Evolutionary conservation across 23 tunicate genomes (phyloP).

Genomic region (Aplidium turbinatum): DNA sequence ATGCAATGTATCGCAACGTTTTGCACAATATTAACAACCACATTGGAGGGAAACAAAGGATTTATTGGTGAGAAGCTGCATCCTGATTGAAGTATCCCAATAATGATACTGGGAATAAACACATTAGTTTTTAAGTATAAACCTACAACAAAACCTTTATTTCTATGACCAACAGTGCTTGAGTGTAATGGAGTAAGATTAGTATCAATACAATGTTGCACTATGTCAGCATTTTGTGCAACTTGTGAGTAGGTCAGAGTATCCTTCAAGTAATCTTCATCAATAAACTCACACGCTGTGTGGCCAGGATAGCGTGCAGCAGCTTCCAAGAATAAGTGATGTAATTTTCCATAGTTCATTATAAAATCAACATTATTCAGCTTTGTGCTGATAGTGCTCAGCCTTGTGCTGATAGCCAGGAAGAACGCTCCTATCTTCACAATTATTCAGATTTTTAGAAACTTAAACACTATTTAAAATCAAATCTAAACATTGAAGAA

Average conservation of each 20-base stretch:
- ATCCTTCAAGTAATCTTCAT: background rate
- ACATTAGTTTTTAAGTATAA: conserved; percentile 26
- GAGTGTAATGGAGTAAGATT: too few relatives aligned
- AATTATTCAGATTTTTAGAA: too few relatives aligned
- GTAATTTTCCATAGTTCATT: conserved; percentile 4
- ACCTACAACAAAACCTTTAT: too few relatives aligned
- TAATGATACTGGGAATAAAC: conserved; percentile 32
- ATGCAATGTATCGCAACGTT: conserved; percentile 8
- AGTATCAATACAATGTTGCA: conserved; percentile 2
- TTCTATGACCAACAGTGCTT: too few relatives aligned
- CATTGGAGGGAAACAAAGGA: background rate
- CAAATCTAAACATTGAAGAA: too few relatives aligned
- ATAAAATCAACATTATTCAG: too few relatives aligned
- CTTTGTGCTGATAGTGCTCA: too few relatives aligned
- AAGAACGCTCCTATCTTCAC: too few relatives aligned
- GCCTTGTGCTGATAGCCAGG: too few relatives aligned
- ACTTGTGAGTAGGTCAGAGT: conserved; percentile 18
- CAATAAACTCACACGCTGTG: conserved; percentile 35
- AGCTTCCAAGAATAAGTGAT: conserved; percentile 10
- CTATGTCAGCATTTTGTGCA: background rate
- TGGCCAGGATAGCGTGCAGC: background rate
- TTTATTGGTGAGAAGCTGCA: conserved; percentile 47
- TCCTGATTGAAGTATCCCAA: conserved; percentile 50
- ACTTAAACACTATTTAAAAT: too few relatives aligned
- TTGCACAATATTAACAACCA: background rate